phyloP scores from a whole-genome alignment of 1,140 invertebrate species.

The Drosophila equinoxialis region DNA sequence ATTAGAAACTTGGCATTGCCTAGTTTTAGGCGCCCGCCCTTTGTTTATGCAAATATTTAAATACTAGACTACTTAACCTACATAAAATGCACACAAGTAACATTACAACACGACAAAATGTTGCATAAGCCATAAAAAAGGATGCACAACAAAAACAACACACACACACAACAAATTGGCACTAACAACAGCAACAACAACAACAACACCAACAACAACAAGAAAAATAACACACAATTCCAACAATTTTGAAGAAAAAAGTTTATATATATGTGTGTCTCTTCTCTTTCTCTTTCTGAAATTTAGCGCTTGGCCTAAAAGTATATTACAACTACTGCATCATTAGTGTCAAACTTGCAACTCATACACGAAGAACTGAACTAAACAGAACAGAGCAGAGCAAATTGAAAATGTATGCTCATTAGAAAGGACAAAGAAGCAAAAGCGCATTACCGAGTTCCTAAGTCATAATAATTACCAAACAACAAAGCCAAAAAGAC shows the following conservation, averaged over 20 bases:
- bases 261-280: constrained; percentile 39
- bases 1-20: constrained; percentile 65
- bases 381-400: constrained; percentile 10
- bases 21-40: constrained; percentile 58
- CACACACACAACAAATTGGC: constrained; percentile 54
- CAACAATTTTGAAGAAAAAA: constrained; percentile 18
- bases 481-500: constrained; percentile 15
- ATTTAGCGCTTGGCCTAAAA: constrained; percentile 77
- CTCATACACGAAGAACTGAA: no score
- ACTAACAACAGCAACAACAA: constrained; percentile 38
- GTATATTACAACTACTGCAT: constrained; percentile 54
- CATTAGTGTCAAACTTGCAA: constrained; percentile 67
- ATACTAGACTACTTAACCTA: constrained; percentile 73
- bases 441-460: constrained; percentile 78
- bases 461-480: constrained; percentile 63
- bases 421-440: constrained; percentile 56
- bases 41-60: constrained; percentile 75
- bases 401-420: constrained; percentile 65
- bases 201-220: constrained; percentile 20
- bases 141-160: constrained; percentile 12
- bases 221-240: constrained; percentile 20
- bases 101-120: constrained; percentile 17
- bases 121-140: constrained; percentile 33
- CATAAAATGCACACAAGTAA: constrained; percentile 40
- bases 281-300: constrained; percentile 28